These are phyloP conservation scores for Hippocampus mohnikei DNA, from an alignment of 2,113 vertebrate species.

Conservation along the genomic window DNA sequence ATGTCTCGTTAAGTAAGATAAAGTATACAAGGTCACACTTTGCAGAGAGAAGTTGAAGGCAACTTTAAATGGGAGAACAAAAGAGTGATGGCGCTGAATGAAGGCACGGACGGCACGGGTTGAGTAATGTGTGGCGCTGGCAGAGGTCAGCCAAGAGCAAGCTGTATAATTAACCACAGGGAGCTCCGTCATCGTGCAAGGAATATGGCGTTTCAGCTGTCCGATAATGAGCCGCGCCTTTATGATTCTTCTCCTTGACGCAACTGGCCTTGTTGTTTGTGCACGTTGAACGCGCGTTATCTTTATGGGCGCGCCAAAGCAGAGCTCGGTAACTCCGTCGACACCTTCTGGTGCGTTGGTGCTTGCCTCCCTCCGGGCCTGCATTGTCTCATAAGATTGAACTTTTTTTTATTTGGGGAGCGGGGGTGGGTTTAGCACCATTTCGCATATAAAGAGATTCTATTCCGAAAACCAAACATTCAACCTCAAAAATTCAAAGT, in stretches of 20 bases:
- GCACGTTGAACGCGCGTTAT: not conserved
- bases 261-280: not conserved
- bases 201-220: slow-evolving; percentile 67
- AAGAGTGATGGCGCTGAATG: not conserved
- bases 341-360: not conserved
- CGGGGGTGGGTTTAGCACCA: not conserved
- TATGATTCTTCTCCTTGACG: not conserved
- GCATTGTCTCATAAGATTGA: not conserved
- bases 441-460: not conserved
- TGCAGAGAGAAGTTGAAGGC: slow-evolving; percentile 34
- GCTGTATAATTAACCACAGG: slow-evolving; percentile 71
- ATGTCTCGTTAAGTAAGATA: slow-evolving; percentile 46
- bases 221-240: slow-evolving; percentile 64
- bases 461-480: not conserved
- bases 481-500: not conserved
- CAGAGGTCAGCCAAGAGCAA: slow-evolving; percentile 69
- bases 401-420: not conserved
- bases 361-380: not conserved
- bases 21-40: slow-evolving; percentile 42
- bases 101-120: slow-evolving; percentile 41
- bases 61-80: slow-evolving; percentile 47
- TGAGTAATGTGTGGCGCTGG: slow-evolving; percentile 64
- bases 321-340: slow-evolving; percentile 2
- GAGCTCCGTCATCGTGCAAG: slow-evolving; percentile 70
- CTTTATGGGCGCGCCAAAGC: slow-evolving; percentile 10